A percentile compares a stretch with the other conserved stretches of the same genome.
These are phyloP conservation scores for Cyclopterus lumpus DNA, from an alignment of 2,797 vertebrate species.

Conservation along the genomic window DNA sequence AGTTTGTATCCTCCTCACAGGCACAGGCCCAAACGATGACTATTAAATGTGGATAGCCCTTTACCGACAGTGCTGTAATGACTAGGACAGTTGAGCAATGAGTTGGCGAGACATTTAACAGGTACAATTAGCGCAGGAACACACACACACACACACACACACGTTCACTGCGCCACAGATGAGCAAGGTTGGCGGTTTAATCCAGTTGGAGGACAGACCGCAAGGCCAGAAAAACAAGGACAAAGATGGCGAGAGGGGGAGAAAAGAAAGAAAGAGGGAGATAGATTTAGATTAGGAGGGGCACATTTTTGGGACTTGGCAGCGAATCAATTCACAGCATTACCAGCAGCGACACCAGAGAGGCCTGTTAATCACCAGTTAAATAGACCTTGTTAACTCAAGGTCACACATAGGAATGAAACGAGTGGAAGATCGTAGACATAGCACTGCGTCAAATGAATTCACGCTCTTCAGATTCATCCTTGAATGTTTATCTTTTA, in stretches of 20 bases:
- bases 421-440: slow-evolving; percentile 30
- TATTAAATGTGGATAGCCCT: slow-evolving; percentile 38
- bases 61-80: slow-evolving; percentile 32
- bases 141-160: slow-evolving; percentile 2
- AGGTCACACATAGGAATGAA: slow-evolving; percentile 58
- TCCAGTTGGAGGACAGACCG: slow-evolving; percentile 26
- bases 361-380: slow-evolving; percentile 56
- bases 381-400: slow-evolving; percentile 55
- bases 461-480: slow-evolving; percentile 8
- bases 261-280: slow-evolving; percentile 9
- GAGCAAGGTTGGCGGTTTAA: slow-evolving; percentile 30
- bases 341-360: slow-evolving; percentile 28
- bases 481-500: slow-evolving; percentile 15
- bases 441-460: slow-evolving; percentile 17
- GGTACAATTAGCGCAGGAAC: slow-evolving; percentile 49
- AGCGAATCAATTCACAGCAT: slow-evolving; percentile 47
- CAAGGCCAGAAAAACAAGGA: slow-evolving; percentile 10
- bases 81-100: slow-evolving; percentile 40
- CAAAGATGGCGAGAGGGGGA: not conserved
- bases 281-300: slow-evolving; percentile 50
- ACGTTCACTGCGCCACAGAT: slow-evolving; percentile 33
- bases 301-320: slow-evolving; percentile 43
- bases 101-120: slow-evolving; percentile 56
- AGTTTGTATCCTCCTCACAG: slow-evolving; percentile 12
- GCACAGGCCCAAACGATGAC: slow-evolving; percentile 32